A percentile compares a stretch with the other conserved stretches of the same genome.
phyloP scores from a whole-genome alignment of 1,140 invertebrate species.

The Agrypnia vestita region DNA sequence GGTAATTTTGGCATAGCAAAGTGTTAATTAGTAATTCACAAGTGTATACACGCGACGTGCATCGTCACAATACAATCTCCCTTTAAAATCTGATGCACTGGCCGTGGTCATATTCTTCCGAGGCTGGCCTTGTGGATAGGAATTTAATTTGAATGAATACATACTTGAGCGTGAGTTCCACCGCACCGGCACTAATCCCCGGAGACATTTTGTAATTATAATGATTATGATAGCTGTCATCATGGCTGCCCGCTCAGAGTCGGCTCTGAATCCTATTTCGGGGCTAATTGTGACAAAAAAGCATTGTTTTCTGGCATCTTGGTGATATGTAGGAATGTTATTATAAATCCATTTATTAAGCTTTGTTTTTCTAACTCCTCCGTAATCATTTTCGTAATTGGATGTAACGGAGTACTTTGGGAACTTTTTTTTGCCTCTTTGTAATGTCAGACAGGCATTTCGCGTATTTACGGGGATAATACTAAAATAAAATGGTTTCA shows the following conservation, averaged over 20 bases:
- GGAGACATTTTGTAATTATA: slow-evolving; percentile 59
- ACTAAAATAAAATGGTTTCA: not conserved
- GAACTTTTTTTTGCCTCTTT: not conserved
- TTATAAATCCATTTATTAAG: slow-evolving; percentile 51
- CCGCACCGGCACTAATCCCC: slow-evolving; percentile 45
- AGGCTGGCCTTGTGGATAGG: slow-evolving; percentile 24
- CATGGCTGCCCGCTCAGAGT: slow-evolving; percentile 35
- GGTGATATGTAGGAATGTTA: slow-evolving; percentile 10
- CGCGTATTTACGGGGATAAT: too few relatives aligned
- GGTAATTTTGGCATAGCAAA: too few relatives aligned
- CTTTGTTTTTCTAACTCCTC: slow-evolving; percentile 29
- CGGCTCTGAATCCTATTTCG: slow-evolving; percentile 51
- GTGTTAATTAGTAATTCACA: too few relatives aligned
- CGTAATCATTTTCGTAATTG: slow-evolving; percentile 34
- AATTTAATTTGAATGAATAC: slow-evolving; percentile 25
- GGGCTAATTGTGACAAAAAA: slow-evolving; percentile 52
- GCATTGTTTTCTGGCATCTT: slow-evolving; percentile 22
- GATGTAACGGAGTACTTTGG: slow-evolving; percentile 25
- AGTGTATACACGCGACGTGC: too few relatives aligned
- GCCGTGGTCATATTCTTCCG: not conserved
- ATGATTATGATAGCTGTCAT: slow-evolving; percentile 60
- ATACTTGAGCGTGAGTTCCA: slow-evolving; percentile 33
- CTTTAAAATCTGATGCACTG: slow-evolving; percentile 2
- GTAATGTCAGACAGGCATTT: too few relatives aligned
- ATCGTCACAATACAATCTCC: slow-evolving; percentile 1